Evolutionary conservation across 2,888 invertebrate genomes (phyloP).

Genomic region (Bimastos eiseni): DNA sequence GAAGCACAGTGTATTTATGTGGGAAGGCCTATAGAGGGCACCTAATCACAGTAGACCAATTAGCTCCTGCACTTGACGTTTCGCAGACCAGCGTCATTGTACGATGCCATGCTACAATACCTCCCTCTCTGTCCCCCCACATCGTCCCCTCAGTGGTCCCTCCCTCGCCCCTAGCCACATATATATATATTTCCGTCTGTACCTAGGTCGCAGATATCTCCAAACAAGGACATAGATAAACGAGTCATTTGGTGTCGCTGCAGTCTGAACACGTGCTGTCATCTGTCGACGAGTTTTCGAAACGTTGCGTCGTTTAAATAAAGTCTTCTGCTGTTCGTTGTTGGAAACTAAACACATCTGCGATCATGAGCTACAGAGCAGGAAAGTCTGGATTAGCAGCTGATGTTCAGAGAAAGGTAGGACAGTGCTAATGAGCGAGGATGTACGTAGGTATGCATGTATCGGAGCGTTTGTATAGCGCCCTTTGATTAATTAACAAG

Average conservation of each 20-base stretch:
- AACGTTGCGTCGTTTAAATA: background rate
- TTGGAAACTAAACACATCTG: background rate
- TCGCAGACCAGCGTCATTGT: background rate
- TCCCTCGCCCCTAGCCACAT: background rate
- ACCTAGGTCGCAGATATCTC: background rate
- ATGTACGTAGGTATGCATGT: no score
- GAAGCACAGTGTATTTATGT: background rate
- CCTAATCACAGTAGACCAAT: conserved; percentile 13
- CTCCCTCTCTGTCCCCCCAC: background rate
- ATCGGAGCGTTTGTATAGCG: no score
- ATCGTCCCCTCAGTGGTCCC: background rate
- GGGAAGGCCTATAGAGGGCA: background rate
- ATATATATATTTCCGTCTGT: background rate
- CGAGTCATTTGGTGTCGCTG: background rate
- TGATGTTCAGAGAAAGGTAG: conserved; percentile 14
- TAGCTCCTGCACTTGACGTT: background rate
- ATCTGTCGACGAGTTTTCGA: background rate
- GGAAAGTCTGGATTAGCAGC: conserved; percentile 9
- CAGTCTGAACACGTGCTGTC: background rate
- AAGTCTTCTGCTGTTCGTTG: background rate
- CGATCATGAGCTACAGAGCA: conserved; percentile 19
- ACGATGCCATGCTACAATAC: background rate
- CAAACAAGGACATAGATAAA: background rate
- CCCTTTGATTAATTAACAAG: no score
- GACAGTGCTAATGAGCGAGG: background rate